phyloP scores from a whole-genome alignment of 1,140 invertebrate genomes.

The Papilio glaucus region DNA sequence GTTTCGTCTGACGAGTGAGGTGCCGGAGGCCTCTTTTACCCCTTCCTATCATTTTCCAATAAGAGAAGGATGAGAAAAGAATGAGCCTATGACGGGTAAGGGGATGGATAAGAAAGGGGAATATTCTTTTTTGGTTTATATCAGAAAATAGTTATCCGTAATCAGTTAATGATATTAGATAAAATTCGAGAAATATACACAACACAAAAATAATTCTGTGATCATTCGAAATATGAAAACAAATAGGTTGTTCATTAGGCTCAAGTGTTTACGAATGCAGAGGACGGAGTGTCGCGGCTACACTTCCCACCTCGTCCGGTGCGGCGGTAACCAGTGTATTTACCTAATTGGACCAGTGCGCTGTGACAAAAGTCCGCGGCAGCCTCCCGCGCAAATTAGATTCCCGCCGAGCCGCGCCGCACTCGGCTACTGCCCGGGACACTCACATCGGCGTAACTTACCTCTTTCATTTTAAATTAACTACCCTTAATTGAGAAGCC shows the following conservation, averaged over 20 bases:
- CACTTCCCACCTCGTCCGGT: slow-evolving; percentile 40
- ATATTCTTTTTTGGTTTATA: too few species aligned
- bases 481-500: slow-evolving; percentile 70
- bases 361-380: slow-evolving; percentile 74
- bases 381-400: slow-evolving; percentile 70
- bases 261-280: slow-evolving; percentile 68
- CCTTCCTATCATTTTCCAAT: too few species aligned
- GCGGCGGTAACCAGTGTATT: slow-evolving; percentile 62
- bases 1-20: too few species aligned
- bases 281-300: slow-evolving; percentile 43
- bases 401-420: slow-evolving; percentile 53
- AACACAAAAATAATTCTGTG: slow-evolving; percentile 47
- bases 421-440: slow-evolving; percentile 44
- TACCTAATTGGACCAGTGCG: slow-evolving; percentile 75
- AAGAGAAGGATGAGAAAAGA: too few species aligned
- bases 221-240: slow-evolving; percentile 64
- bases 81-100: too few species aligned
- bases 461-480: slow-evolving; percentile 76
- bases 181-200: too few species aligned
- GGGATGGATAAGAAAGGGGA: too few species aligned
- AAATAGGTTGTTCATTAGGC: slow-evolving; percentile 56
- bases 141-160: too few species aligned
- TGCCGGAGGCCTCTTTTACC: too few species aligned
- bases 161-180: too few species aligned
- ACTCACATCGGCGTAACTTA: slow-evolving; percentile 66